Percentiles rank a stretch among this genome's conserved stretches.
Evolutionary conservation across 2,113 vertebrate genomes (phyloP).

Genomic region (Mastomys natalensis): DNA sequence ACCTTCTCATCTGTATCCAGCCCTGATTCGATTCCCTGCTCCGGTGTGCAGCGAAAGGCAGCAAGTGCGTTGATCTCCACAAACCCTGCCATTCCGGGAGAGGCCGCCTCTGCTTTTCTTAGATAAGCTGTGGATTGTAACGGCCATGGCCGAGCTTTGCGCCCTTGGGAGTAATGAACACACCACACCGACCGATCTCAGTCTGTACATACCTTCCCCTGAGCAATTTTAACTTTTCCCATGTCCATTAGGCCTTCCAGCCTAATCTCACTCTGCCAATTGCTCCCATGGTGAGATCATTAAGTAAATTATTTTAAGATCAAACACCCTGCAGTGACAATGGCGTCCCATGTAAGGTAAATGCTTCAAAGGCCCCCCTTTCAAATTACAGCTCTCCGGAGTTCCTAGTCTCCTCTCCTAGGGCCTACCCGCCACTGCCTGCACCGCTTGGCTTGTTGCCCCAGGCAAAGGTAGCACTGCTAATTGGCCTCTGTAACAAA

Average conservation of each 20-base stretch:
- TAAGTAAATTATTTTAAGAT: conserved; percentile 99
- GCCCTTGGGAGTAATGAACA: conserved; percentile 79
- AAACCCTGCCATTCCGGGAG: background rate
- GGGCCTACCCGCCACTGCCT: conserved; percentile 94
- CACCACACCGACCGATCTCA: conserved; percentile 72
- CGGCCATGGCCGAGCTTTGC: conserved; percentile 48
- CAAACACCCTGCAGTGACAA: conserved; percentile 99
- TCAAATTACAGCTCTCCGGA: conserved; percentile 96
- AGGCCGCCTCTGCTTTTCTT: conserved; percentile 58
- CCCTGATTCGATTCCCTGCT: background rate
- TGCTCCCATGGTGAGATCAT: conserved; percentile 99
- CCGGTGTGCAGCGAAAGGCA: background rate
- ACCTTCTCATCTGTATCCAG: background rate
- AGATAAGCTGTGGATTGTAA: conserved; percentile 70
- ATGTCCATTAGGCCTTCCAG: conserved; percentile 99
- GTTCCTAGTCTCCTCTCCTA: conserved; percentile 94
- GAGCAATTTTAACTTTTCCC: conserved; percentile 93
- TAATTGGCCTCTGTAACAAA: conserved; percentile 99
- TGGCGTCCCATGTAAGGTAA: conserved; percentile 98
- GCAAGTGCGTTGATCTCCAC: conserved; percentile 1
- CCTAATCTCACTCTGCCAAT: conserved; percentile 98
- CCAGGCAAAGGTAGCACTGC: conserved; percentile 98
- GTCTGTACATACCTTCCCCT: conserved; percentile 85
- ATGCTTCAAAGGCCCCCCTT: conserved; percentile 95
- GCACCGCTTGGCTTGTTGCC: conserved; percentile 97